A percentile compares a stretch with the other conserved stretches of the same genome.
Conservation (phyloP, 2,888 invertebrate genomes). For the Stenolophus ochropezus region DNA sequence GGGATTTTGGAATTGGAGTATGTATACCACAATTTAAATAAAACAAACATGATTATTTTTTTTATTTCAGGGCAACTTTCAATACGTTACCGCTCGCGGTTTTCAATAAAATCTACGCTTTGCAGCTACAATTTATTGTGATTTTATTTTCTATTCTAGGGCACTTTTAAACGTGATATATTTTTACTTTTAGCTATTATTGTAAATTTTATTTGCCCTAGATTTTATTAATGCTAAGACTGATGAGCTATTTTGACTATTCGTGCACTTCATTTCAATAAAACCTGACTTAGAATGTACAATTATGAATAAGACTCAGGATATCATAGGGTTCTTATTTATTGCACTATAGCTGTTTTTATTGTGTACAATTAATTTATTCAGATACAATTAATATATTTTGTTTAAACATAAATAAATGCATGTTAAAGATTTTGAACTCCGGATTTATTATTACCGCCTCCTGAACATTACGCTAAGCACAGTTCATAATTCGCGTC, state of each 20-base stretch:
- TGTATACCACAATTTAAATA: slow-evolving; percentile 64
- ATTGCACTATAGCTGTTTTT: slow-evolving; percentile 27
- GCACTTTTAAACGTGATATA: slow-evolving; percentile 7
- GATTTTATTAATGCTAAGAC: slow-evolving; percentile 36
- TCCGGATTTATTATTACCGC: neutral
- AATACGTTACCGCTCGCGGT: slow-evolving; percentile 71
- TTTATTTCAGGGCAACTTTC: slow-evolving; percentile 75
- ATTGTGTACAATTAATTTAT: slow-evolving; percentile 24
- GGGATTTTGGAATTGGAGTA: slow-evolving; percentile 83
- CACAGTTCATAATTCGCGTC: neutral
- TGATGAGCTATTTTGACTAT: slow-evolving; percentile 3
- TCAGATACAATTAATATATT: slow-evolving; percentile 28
- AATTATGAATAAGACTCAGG: slow-evolving; percentile 26
- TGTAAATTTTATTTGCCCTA: neutral
- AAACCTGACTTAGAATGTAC: slow-evolving; percentile 16
- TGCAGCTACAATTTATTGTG: slow-evolving; percentile 18
- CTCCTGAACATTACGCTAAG: too few relatives aligned
- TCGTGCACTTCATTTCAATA: slow-evolving; percentile 1
- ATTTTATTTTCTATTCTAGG: slow-evolving; percentile 8
- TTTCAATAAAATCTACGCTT: slow-evolving; percentile 60
- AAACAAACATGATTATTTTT: slow-evolving; percentile 27
- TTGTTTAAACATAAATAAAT: slow-evolving; percentile 34
- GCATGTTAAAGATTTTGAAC: slow-evolving; percentile 38
- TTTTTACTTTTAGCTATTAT: neutral
- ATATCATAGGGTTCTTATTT: slow-evolving; percentile 17